A percentile compares a stretch with the other conserved stretches of the same genome.
These are phyloP conservation scores for Proterorhinus semilunaris DNA, from an alignment of 2,113 vertebrate genomes.

Conservation along the genomic window DNA sequence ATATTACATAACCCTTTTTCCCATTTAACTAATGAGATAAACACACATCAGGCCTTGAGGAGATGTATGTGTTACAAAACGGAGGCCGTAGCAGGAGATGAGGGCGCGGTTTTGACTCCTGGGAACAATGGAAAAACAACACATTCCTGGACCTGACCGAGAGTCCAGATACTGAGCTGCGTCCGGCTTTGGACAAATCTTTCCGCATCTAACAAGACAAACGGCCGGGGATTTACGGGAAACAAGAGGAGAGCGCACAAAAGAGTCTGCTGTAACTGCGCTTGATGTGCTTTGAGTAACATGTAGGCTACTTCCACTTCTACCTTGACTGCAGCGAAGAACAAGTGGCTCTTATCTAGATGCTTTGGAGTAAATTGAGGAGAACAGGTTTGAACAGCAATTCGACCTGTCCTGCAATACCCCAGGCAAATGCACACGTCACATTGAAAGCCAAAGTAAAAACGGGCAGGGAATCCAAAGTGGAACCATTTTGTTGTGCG, in stretches of 20 bases:
- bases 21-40: neutral
- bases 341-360: no score
- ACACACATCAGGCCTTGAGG: neutral
- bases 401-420: no score
- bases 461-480: no score
- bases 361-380: no score
- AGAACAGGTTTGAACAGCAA: no score
- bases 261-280: neutral
- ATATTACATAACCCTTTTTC: neutral
- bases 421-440: no score
- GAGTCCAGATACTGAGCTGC: neutral
- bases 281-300: no score
- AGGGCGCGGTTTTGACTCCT: neutral
- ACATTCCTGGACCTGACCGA: neutral
- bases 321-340: no score
- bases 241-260: neutral
- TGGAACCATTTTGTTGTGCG: no score
- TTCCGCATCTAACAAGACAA: neutral
- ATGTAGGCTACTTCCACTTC: no score
- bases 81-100: neutral
- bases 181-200: neutral
- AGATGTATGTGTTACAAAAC: neutral
- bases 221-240: neutral
- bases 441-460: no score
- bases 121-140: constrained; percentile 4